Conservation (phyloP, 1,140 invertebrate species). For the Sinella curviseta region DNA sequence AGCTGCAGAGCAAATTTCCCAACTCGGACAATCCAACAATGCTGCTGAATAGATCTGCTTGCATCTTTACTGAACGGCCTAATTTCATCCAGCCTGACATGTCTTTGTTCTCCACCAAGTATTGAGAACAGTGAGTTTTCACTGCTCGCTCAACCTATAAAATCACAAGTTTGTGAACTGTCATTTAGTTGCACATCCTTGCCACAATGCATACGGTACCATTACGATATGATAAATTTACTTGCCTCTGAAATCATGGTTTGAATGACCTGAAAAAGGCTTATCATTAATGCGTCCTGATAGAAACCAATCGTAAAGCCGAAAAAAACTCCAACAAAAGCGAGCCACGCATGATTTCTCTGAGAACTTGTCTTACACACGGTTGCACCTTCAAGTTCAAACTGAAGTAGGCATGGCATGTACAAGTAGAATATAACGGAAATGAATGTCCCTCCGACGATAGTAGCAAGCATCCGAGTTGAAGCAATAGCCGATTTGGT, state of each 20-base stretch:
- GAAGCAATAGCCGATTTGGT: not conserved
- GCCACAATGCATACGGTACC: too few species aligned
- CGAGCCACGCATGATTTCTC: not conserved
- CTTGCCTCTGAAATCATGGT: not conserved
- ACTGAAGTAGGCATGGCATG: too few species aligned
- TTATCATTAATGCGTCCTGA: not conserved
- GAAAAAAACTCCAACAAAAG: not conserved
- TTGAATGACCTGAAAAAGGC: not conserved
- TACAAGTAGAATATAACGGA: too few species aligned
- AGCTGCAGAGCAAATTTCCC: not conserved
- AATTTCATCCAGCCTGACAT: not conserved
- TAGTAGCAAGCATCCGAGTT: not conserved
- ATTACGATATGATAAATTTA: not conserved
- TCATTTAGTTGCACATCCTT: too few species aligned
- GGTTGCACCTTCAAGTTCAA: too few species aligned
- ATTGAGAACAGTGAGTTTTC: not conserved
- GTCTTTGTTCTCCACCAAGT: not conserved
- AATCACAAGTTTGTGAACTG: too few species aligned
- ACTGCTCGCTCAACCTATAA: not conserved
- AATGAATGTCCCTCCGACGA: too few species aligned
- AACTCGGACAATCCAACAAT: not conserved
- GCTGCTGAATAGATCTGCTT: not conserved
- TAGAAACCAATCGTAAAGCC: not conserved
- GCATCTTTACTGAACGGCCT: not conserved
- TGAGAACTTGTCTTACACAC: too few species aligned